Base-by-base conservation (phyloP, 2,113 vertebrate genomes). In the Microcebus jonahi region DNA sequence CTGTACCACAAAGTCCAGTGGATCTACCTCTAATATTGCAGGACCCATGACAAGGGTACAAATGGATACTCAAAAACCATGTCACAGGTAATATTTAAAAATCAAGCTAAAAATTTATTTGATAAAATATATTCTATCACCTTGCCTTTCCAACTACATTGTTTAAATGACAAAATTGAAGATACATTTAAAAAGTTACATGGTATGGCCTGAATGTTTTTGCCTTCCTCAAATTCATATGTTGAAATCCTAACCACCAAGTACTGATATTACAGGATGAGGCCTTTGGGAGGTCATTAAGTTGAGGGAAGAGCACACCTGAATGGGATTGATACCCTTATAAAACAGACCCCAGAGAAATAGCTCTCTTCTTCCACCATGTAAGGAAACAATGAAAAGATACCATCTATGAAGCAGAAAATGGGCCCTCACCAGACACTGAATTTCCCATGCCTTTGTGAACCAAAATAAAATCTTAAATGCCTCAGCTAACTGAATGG, bases 1-100 rank as follows among this genome's bases (percentile, higher is more conserved):
- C 29, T 29, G 0, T 1, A 5, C 5, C 7, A 5, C 15, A 5
- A 42, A 73, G 20, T 10, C 21, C 55, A 34, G 1, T 2, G 6
- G 8, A 8, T 34, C 42, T 12, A 2, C 12, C n/a, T 11, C 34
- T 27, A 25, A 15, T 8, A 9, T 0, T 29, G 36, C 2, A 20
- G 11, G n/a, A 71, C 2, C 13, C 29, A 10, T 7, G 13, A 8
- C 42, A 31, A 63, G n/a, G 53, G 9, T 10, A 42, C 42, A 63
- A 18, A n/a, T 8, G 27, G 23, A n/a, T 14, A 6, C 17, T 36
- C 4, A 1, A 55, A 80, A 59, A 39, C 31, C 17, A 9, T 20
- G 13, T 50, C 53, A 8, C 29, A 31, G 50, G 18, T 8, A 80
- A 68, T 36, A 39, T 1, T 5, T 23, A 25, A 0, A 15, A 25